phyloP scores from a whole-genome alignment of 1,140 invertebrate species.

The Teleogryllus occipitalis region DNA sequence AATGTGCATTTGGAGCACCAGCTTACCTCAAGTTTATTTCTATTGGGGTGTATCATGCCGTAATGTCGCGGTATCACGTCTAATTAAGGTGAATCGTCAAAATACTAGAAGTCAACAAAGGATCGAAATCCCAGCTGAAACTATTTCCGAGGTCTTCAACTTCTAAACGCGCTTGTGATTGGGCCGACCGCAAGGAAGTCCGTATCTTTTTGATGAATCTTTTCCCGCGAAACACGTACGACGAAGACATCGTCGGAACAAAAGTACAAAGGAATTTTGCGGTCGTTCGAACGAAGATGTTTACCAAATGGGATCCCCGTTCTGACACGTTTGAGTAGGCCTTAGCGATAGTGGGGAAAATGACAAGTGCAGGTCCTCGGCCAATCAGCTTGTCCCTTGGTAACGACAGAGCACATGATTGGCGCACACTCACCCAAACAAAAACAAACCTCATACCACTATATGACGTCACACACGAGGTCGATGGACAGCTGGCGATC shows the following conservation, averaged over 20 bases:
- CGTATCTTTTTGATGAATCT: not conserved
- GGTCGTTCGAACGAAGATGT: not conserved
- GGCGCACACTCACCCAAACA: constrained; percentile 13
- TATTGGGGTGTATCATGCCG: constrained; percentile 19
- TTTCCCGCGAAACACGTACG: not conserved
- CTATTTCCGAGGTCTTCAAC: constrained; percentile 12
- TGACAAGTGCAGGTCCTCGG: not conserved
- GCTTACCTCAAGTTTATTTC: constrained; percentile 22
- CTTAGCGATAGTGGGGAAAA: constrained; percentile 13
- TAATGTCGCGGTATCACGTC: not conserved
- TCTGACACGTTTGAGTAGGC: constrained; percentile 9
- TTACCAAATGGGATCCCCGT: not conserved
- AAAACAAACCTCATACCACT: constrained; percentile 16
- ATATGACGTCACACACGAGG: constrained; percentile 15
- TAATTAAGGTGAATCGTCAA: not conserved
- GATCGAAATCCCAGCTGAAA: constrained; percentile 18
- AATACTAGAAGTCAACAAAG: constrained; percentile 13
- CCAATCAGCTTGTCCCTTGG: not conserved
- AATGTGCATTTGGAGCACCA: not conserved
- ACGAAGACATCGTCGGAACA: constrained; percentile 4
- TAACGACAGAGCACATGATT: constrained; percentile 7
- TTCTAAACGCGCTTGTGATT: constrained; percentile 19
- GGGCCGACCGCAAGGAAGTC: not conserved
- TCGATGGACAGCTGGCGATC: constrained; percentile 16
- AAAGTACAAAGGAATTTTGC: not conserved